A percentile compares a stretch with the other conserved stretches of the same genome.
Conservation (phyloP, 2,797 vertebrate species). For the Syngnathus rostellatus region DNA sequence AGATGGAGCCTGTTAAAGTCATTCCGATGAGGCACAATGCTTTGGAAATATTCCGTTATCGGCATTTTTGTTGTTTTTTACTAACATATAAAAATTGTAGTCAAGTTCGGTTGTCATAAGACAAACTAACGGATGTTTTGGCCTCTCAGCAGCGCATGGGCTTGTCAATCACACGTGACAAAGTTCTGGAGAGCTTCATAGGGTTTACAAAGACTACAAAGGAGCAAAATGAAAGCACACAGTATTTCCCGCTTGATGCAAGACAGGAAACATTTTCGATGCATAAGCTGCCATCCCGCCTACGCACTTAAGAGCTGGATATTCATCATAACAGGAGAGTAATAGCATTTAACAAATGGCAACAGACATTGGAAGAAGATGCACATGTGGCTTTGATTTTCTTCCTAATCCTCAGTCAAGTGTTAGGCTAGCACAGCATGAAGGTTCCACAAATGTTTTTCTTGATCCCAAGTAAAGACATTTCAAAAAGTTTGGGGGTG, state of each 20-base stretch:
- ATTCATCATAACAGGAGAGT: not conserved
- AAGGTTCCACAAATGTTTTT: conserved; percentile 33
- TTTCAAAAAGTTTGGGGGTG: conserved; percentile 15
- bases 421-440: conserved; percentile 19
- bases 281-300: not conserved
- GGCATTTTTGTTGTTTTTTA: not conserved
- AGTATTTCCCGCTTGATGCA: conserved; percentile 8
- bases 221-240: conserved; percentile 12
- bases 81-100: not conserved
- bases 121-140: conserved; percentile 25
- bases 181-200: conserved; percentile 24
- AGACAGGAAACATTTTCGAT: conserved; percentile 5
- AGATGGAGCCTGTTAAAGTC: conserved; percentile 38
- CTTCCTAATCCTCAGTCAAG: conserved; percentile 9
- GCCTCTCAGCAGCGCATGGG: conserved; percentile 26
- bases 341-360: not conserved
- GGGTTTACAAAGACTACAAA: conserved; percentile 2
- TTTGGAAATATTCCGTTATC: not conserved
- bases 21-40: conserved; percentile 18
- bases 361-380: not conserved
- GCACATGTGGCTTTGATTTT: conserved; percentile 30
- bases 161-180: conserved; percentile 19
- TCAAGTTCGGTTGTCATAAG: not conserved
- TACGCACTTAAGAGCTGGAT: not conserved
- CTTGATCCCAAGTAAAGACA: conserved; percentile 33